Conservation (phyloP, 2,888 invertebrate species). For the Acleris literana region DNA sequence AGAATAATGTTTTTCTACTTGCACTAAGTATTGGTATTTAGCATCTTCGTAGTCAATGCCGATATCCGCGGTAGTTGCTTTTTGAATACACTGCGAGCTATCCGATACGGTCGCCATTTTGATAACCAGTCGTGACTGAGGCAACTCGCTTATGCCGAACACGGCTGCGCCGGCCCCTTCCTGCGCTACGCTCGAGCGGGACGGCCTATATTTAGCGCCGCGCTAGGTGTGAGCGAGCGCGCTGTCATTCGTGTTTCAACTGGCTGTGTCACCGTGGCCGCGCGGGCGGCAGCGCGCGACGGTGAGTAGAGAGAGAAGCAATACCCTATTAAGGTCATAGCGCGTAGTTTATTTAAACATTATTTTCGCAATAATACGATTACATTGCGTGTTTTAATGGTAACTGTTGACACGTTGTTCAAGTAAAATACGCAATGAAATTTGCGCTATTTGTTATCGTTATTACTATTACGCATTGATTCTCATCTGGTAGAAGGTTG, state of each 20-base stretch:
- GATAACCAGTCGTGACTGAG: slow-evolving; percentile 18
- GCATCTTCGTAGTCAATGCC: slow-evolving; percentile 4
- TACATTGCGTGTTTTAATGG: background rate
- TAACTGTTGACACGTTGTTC: background rate
- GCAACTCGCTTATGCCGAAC: background rate
- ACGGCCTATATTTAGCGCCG: background rate
- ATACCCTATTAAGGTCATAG: background rate
- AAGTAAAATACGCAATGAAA: no score
- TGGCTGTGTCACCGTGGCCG: background rate
- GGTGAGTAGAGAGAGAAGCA: no score
- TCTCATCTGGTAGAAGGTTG: no score
- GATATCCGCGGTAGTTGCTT: background rate
- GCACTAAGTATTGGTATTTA: slow-evolving; percentile 11
- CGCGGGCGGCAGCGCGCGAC: background rate
- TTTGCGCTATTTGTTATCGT: no score
- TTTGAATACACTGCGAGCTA: background rate
- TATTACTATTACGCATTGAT: no score
- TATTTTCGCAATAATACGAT: background rate
- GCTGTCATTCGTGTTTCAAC: background rate
- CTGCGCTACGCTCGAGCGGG: background rate
- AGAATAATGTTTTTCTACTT: slow-evolving; percentile 20
- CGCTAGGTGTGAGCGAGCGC: background rate
- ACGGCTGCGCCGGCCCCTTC: background rate
- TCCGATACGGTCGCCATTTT: slow-evolving; percentile 28
- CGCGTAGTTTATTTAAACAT: background rate